Evolutionary conservation across 2,888 invertebrate species (phyloP).

Genomic region (Ecliptopera silaceata): DNA sequence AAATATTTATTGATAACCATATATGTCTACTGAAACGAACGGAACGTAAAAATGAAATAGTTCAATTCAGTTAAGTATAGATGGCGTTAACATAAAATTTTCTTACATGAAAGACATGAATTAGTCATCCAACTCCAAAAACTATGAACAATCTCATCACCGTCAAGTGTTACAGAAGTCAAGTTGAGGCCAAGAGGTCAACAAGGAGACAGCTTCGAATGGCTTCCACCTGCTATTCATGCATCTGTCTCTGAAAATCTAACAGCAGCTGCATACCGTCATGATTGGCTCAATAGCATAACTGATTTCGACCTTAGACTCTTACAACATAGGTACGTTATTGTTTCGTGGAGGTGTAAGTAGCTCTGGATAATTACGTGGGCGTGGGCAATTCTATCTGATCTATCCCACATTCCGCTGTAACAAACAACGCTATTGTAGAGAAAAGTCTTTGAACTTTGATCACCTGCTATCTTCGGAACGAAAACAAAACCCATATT

Average conservation of each 20-base stretch:
- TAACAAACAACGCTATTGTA: conserved; percentile 8
- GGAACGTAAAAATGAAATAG: background rate
- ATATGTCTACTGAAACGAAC: conserved; percentile 5
- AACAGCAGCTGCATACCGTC: too few species aligned
- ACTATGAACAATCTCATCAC: too few species aligned
- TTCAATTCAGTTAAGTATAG: background rate
- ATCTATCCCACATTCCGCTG: conserved; percentile 22
- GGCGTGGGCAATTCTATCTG: conserved; percentile 6
- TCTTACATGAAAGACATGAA: background rate
- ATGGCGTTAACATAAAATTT: conserved; percentile 4
- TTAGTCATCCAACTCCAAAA: background rate
- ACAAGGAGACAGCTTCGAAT: background rate
- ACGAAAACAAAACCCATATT: too few species aligned
- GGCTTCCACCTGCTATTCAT: too few species aligned
- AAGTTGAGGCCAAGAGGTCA: conserved; percentile 9
- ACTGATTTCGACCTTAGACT: too few species aligned
- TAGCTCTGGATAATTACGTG: conserved; percentile 11
- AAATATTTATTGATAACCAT: too few species aligned
- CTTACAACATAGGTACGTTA: background rate
- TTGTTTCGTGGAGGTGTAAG: conserved; percentile 4
- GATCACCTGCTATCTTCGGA: too few species aligned
- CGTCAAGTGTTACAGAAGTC: too few species aligned
- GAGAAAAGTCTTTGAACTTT: conserved; percentile 16
- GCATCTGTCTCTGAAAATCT: too few species aligned
- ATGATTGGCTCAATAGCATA: too few species aligned